Conservation (phyloP, 2,113 vertebrate species). For the Cyprinodon variegatus region DNA sequence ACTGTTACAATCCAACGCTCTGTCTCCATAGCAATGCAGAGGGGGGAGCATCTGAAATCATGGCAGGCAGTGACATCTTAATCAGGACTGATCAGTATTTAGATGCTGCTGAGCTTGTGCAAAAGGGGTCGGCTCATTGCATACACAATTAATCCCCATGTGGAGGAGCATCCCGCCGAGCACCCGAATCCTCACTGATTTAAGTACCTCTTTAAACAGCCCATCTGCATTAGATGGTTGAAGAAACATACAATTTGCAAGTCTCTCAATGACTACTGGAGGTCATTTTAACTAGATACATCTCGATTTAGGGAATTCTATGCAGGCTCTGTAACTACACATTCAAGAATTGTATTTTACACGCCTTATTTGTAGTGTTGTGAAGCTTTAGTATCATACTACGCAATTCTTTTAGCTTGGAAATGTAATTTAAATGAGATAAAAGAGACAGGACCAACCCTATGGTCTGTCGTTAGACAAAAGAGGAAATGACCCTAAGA, state of each 20-base stretch:
- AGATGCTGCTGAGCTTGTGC: constrained; percentile 23
- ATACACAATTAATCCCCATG: constrained; percentile 45
- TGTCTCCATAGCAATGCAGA: constrained; percentile 54
- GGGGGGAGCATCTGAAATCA: constrained; percentile 22
- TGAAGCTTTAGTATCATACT: constrained; percentile 9
- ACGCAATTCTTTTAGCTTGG: not conserved
- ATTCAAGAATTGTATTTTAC: not conserved
- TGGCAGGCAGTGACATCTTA: constrained; percentile 41
- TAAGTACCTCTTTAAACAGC: constrained; percentile 18
- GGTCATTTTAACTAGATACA: constrained; percentile 18
- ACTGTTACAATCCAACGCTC: constrained; percentile 22
- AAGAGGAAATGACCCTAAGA: not conserved
- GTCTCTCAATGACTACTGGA: constrained; percentile 1
- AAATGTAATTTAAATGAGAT: not conserved
- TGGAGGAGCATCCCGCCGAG: constrained; percentile 30
- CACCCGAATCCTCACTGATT: constrained; percentile 29
- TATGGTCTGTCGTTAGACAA: not conserved
- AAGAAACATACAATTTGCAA: constrained; percentile 9
- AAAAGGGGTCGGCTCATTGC: constrained; percentile 28
- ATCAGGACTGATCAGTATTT: constrained; percentile 53
- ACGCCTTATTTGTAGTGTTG: not conserved
- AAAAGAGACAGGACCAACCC: not conserved
- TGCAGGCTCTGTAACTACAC: not conserved
- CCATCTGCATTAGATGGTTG: constrained; percentile 6
- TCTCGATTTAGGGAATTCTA: constrained; percentile 20